Evolutionary conservation across 2,113 vertebrate genomes (phyloP).

Genomic region (Amphiprion percula): DNA sequence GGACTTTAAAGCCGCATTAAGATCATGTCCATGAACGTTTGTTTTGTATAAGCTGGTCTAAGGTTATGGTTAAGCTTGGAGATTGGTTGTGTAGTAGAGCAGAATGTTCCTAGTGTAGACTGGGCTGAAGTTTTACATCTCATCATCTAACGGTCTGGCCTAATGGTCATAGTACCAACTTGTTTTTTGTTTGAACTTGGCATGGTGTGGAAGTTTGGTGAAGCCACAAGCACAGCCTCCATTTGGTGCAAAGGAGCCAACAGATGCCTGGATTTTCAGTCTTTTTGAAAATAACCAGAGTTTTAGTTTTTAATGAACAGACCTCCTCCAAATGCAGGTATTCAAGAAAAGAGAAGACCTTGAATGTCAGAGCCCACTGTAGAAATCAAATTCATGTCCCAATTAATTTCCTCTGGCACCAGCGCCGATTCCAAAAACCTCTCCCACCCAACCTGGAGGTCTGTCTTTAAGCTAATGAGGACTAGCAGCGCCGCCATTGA

Average conservation of each 20-base stretch:
- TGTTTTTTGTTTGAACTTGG: not conserved
- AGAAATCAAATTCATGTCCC: slow-evolving; percentile 14
- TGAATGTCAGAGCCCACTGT: slow-evolving; percentile 6
- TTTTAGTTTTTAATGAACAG: not conserved
- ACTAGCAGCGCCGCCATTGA: not conserved
- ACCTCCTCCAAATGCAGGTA: not conserved
- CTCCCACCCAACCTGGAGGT: not conserved
- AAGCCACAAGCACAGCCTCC: not conserved
- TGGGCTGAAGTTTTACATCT: not conserved
- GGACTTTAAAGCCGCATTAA: no score
- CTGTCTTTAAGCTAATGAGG: slow-evolving; percentile 26
- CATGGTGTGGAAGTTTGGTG: not conserved
- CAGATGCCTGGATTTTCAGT: no score
- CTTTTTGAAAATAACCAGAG: not conserved
- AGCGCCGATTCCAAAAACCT: not conserved
- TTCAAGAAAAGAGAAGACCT: not conserved
- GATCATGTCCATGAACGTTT: no score
- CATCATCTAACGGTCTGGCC: not conserved
- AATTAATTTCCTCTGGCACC: slow-evolving; percentile 28
- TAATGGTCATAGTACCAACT: not conserved
- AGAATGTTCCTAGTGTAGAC: no score
- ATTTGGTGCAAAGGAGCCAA: no score
- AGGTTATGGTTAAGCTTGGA: no score
- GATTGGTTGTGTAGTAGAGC: no score
- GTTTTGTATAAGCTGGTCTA: no score